A percentile compares a stretch with the other conserved stretches of the same genome.
Conservation (phyloP, 1,140 invertebrate genomes). For the Kradibia gibbosae region DNA sequence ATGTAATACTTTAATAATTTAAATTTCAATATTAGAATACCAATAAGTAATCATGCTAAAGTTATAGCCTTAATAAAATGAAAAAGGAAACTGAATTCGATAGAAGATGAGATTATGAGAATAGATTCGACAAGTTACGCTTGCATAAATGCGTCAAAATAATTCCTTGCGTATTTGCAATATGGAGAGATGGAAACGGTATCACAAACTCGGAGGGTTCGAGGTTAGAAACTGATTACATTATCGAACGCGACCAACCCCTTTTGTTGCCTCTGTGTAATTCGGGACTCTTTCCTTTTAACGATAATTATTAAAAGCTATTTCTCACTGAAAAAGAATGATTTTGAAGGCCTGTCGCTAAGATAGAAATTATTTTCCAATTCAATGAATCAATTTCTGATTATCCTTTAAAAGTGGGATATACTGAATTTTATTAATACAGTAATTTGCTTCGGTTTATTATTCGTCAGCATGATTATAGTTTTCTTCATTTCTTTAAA, state of each 20-base stretch:
- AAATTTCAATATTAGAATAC: constrained; percentile 13
- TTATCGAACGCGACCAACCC: constrained; percentile 56
- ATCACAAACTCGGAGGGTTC: background rate
- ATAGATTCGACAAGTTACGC: background rate
- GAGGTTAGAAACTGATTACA: constrained; percentile 60
- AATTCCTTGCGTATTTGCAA: constrained; percentile 8
- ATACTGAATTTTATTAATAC: background rate
- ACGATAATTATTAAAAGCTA: constrained; percentile 59
- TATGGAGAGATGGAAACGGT: background rate
- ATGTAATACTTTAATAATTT: background rate
- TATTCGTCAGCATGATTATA: background rate
- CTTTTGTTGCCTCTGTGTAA: constrained; percentile 52
- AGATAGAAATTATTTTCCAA: constrained; percentile 29
- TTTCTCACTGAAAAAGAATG: constrained; percentile 55
- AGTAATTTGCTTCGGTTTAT: too few relatives aligned
- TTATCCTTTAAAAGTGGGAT: background rate
- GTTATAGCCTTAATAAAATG: background rate
- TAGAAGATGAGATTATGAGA: background rate
- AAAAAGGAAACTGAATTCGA: background rate
- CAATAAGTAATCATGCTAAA: background rate
- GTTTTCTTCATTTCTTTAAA: too few relatives aligned
- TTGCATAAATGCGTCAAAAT: background rate
- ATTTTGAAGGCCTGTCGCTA: constrained; percentile 44
- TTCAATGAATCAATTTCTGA: constrained; percentile 39
- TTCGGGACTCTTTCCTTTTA: constrained; percentile 51